A percentile compares a stretch with the other conserved stretches of the same genome.
phyloP scores from a whole-genome alignment of 2,888 invertebrate species.

The Pachliopta kotzebuea region DNA sequence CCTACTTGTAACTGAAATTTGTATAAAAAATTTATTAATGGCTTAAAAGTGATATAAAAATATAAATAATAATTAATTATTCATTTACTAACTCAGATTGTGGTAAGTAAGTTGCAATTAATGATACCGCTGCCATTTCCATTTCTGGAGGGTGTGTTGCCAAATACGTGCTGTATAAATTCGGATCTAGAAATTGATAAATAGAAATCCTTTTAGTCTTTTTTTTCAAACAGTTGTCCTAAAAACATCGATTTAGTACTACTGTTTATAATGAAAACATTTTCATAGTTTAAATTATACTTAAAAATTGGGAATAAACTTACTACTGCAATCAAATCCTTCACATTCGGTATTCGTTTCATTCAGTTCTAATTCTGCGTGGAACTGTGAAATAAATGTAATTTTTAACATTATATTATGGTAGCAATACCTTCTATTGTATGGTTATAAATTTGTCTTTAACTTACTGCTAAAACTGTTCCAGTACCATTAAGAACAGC shows the following conservation, averaged over 20 bases:
- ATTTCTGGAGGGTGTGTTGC: slow-evolving; percentile 82
- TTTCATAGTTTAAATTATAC: neutral
- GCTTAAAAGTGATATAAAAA: too few relatives aligned
- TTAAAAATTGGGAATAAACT: slow-evolving; percentile 11
- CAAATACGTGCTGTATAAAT: slow-evolving; percentile 82
- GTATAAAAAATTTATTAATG: too few relatives aligned
- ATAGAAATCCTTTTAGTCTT: too few relatives aligned
- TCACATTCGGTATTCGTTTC: slow-evolving; percentile 44
- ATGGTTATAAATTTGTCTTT: slow-evolving; percentile 16
- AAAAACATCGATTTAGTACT: neutral
- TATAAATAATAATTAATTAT: neutral
- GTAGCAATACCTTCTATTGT: neutral
- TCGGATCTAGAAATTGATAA: slow-evolving; percentile 66
- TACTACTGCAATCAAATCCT: slow-evolving; percentile 41
- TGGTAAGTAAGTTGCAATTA: slow-evolving; percentile 37
- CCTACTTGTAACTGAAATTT: too few relatives aligned
- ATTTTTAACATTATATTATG: neutral
- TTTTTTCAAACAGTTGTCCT: too few relatives aligned
- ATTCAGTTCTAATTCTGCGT: slow-evolving; percentile 79
- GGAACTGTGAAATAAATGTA: slow-evolving; percentile 78
- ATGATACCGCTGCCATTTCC: slow-evolving; percentile 84
- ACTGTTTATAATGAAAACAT: neutral
- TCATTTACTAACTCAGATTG: slow-evolving; percentile 37
- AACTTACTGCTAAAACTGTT: slow-evolving; percentile 82
- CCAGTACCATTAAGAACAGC: slow-evolving; percentile 77